phyloP scores from a whole-genome alignment of 2,888 invertebrate genomes.

The Papilio protenor region DNA sequence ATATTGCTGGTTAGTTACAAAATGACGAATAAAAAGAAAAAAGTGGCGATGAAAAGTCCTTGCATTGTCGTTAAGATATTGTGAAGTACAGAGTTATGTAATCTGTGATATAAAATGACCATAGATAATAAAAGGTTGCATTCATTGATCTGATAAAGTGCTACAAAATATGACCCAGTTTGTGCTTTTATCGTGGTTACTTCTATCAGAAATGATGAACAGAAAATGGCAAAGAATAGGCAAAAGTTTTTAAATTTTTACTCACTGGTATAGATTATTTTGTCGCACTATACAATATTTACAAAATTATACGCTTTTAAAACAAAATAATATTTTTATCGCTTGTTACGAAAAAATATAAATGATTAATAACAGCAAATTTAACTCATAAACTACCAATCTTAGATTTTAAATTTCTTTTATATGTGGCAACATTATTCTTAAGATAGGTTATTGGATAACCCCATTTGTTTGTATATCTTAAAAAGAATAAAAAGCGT shows the following conservation, averaged over 20 bases:
- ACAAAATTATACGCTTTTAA: neutral
- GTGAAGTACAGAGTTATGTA: slow-evolving; percentile 14
- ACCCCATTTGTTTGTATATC: neutral
- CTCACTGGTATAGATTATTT: neutral
- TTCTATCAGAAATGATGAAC: neutral
- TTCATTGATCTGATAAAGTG: neutral
- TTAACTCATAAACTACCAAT: neutral
- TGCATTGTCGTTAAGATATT: slow-evolving; percentile 48
- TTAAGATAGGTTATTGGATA: neutral
- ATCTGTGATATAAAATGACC: neutral
- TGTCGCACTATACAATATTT: neutral
- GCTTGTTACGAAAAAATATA: neutral
- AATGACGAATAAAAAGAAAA: slow-evolving; percentile 19
- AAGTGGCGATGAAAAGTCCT: slow-evolving; percentile 52
- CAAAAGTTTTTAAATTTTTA: neutral
- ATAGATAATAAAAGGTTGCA: slow-evolving; percentile 16
- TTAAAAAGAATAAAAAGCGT: slow-evolving; percentile 17
- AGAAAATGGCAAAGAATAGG: neutral
- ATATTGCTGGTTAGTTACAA: slow-evolving; percentile 33
- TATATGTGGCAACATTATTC: neutral
- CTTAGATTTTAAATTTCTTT: neutral
- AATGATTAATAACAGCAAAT: neutral
- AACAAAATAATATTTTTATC: neutral
- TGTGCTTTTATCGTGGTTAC: neutral
- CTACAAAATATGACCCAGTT: neutral